A percentile compares a stretch with the other conserved stretches of the same genome.
These are phyloP conservation scores for Acipenser transmontanus DNA, from an alignment of 2,797 vertebrate species.

Conservation along the genomic window DNA sequence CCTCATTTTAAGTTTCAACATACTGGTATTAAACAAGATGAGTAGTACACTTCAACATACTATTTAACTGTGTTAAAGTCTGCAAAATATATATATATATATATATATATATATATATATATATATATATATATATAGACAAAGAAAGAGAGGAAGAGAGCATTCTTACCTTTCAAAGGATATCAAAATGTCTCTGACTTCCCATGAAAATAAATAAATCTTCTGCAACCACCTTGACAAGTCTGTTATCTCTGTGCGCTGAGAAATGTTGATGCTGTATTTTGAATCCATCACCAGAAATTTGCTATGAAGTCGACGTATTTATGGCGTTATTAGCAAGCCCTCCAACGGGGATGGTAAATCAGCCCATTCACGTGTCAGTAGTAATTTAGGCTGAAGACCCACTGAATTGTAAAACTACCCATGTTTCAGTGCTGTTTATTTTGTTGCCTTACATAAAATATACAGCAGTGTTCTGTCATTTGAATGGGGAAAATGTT, in stretches of 20 bases:
- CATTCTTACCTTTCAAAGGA: slow-evolving; percentile 25
- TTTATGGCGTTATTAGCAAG: slow-evolving; percentile 35
- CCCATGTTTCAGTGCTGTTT: slow-evolving; percentile 11
- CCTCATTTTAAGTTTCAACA: too few relatives aligned
- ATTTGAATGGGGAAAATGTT: slow-evolving; percentile 9
- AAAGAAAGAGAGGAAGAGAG: neutral
- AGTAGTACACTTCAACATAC: too few relatives aligned
- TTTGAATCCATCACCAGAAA: slow-evolving; percentile 27
- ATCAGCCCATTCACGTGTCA: slow-evolving; percentile 54
- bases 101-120: too few relatives aligned
- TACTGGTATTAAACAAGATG: too few relatives aligned
- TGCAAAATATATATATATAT: too few relatives aligned
- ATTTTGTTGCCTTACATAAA: slow-evolving; percentile 18
- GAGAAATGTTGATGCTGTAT: slow-evolving; percentile 1
- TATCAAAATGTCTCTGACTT: neutral
- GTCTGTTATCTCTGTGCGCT: slow-evolving; percentile 6
- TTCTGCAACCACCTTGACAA: neutral
- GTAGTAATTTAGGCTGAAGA: slow-evolving; percentile 42
- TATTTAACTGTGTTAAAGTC: too few relatives aligned
- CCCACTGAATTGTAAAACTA: slow-evolving; percentile 52
- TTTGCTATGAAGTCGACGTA: slow-evolving; percentile 37
- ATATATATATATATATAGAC: too few relatives aligned
- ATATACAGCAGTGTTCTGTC: slow-evolving; percentile 1
- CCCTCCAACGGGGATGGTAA: slow-evolving; percentile 34
- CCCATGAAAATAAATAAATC: neutral